A percentile compares a stretch with the other conserved stretches of the same genome.
These are phyloP conservation scores for Lycocerus yunnanus DNA, from an alignment of 2,888 invertebrate genomes.

Conservation along the genomic window DNA sequence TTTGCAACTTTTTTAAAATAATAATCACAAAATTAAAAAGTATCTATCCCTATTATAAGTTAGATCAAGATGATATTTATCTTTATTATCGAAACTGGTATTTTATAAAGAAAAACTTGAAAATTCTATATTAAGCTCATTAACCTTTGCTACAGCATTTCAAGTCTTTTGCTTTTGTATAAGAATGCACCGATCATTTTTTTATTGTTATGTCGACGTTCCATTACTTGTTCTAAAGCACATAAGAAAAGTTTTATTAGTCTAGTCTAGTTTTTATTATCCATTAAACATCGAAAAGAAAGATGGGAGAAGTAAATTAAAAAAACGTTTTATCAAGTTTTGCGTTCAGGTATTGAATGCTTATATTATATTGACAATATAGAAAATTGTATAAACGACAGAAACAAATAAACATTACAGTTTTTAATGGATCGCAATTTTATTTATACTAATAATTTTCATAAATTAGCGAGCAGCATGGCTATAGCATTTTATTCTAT, in stretches of 20 bases:
- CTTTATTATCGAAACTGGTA: conserved; percentile 2
- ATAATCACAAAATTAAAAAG: not conserved
- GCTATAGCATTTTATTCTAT: not conserved
- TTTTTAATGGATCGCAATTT: not conserved
- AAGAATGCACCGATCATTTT: conserved; percentile 25
- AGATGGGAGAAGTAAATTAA: not conserved
- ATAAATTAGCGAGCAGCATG: not conserved
- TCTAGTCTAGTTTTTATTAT: not conserved
- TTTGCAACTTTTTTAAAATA: not conserved
- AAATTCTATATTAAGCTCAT: conserved; percentile 19
- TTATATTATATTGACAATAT: not conserved
- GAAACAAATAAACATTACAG: no score
- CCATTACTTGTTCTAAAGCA: not conserved
- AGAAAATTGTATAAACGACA: no score
- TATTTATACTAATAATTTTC: not conserved
- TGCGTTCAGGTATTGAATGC: not conserved
- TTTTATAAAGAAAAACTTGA: conserved; percentile 3
- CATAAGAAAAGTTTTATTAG: not conserved
- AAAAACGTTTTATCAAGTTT: not conserved
- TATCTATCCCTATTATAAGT: not conserved
- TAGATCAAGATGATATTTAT: not conserved
- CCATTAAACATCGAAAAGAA: not conserved
- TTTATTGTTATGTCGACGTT: not conserved
- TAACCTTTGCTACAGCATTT: conserved; percentile 23
- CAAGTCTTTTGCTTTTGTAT: conserved; percentile 12